Base-by-base conservation (phyloP, 2,113 vertebrate genomes). In the Campylorhamphus procurvoides region DNA sequence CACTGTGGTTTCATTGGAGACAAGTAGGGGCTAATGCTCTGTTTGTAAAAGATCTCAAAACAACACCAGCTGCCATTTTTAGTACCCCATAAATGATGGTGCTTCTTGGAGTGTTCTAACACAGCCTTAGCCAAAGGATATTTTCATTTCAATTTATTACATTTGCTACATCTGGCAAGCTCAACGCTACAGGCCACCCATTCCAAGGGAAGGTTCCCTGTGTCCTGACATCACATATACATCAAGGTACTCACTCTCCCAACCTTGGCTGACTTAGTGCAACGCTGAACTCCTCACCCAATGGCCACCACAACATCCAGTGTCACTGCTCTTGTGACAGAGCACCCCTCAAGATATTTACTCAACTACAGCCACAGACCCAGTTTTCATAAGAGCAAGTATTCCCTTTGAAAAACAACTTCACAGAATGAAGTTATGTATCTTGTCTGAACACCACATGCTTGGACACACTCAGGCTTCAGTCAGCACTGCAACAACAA, bases 301-400 rank as follows among this genome's bases (percentile, higher is more conserved):
- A 0, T 0, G 14, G 52, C 44, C 46, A 78, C n/a, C 46, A 50
- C 37, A 18, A 53, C 39, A 33, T 3, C n/a, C 87, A 52, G 17
- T 3, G 1, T 1, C 0, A 0, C 20, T 72, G 69, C 31, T 49
- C n/a, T 40, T 7, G 1, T 11, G 28, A 46, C 55, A 95, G 31
- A 66, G 46, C 14, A 86, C 10, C 37, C 53, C 55, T 37, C 4
- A 31, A 76, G 24, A 12, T 47, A 64, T 3, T 73, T 49, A 76
- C 49, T 73, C 0, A 0, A 20, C n/a, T 44, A 6, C 4, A 10
- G 55, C 25, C 55, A 76, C 24, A 72, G 42, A 89, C 7, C 12
- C 39, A 67, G 71, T 17, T 87, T 90, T 80, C 28, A 10, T 56
- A 77, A 46, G 16, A 62, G 5, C 40, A 85, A 92, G 9, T 7